Evolutionary conservation across 2,113 vertebrate genomes (phyloP).

Genomic region (Sporophila hypoxantha): DNA sequence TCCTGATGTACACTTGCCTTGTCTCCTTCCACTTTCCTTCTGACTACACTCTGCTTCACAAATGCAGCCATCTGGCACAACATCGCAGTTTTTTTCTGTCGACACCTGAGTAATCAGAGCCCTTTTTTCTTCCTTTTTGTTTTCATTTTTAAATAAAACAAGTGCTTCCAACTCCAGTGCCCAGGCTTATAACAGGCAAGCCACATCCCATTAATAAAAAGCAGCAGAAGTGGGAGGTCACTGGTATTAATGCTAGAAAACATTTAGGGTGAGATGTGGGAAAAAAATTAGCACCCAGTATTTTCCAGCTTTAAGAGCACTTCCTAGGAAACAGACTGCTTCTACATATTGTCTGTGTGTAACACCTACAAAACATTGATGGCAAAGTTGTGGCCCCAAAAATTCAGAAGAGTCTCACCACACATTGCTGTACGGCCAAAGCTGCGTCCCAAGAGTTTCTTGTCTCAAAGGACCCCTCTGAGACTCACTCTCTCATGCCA

Average conservation of each 20-base stretch:
- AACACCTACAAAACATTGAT: not conserved
- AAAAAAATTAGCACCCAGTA: not conserved
- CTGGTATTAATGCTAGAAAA: not conserved
- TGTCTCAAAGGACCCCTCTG: not conserved
- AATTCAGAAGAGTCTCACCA: not conserved
- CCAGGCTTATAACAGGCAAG: not conserved
- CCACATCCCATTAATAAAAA: not conserved
- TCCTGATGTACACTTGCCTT: constrained; percentile 32
- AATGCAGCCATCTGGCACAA: constrained; percentile 29
- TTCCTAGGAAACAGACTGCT: not conserved
- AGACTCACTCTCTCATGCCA: not conserved
- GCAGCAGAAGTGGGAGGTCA: not conserved
- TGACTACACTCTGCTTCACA: constrained; percentile 17
- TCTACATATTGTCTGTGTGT: not conserved
- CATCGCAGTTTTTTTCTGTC: not conserved
- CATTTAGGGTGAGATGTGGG: not conserved
- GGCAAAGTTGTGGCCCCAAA: not conserved
- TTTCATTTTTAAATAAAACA: not conserved
- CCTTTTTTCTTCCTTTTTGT: not conserved
- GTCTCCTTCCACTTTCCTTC: constrained; percentile 23
- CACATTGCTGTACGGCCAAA: not conserved
- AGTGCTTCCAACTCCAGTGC: not conserved
- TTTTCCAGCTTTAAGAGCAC: not conserved
- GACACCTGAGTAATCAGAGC: constrained; percentile 32
- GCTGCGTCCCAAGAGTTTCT: not conserved